These are phyloP conservation scores for Lepidochrysops patricia DNA, from an alignment of 2,888 invertebrate species.

Conservation along the genomic window DNA sequence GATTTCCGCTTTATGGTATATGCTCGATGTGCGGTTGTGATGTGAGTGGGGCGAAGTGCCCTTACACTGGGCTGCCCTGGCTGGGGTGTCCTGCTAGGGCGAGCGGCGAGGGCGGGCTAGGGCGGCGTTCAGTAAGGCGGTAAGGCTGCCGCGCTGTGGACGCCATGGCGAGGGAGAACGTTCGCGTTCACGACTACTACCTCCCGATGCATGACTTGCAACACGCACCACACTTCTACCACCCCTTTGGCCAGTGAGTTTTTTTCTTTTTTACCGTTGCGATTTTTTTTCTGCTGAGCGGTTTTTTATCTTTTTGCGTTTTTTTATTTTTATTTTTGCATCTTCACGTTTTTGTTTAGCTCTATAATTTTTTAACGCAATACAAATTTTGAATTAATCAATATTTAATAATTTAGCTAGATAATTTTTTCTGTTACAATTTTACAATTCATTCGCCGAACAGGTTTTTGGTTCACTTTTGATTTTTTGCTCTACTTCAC, in stretches of 20 bases:
- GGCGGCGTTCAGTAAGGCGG: constrained; percentile 24
- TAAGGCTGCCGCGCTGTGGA: constrained; percentile 20
- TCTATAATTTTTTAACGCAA: too few relatives aligned
- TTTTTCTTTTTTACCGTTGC: neutral
- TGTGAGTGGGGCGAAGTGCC: too few relatives aligned
- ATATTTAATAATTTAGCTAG: too few relatives aligned
- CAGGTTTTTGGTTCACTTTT: too few relatives aligned
- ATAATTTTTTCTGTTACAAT: too few relatives aligned
- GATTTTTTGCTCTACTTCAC: too few relatives aligned
- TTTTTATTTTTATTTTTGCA: neutral
- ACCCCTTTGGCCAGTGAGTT: constrained; percentile 43
- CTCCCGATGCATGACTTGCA: constrained; percentile 42
- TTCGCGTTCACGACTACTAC: constrained; percentile 42
- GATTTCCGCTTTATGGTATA: too few relatives aligned
- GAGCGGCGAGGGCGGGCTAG: neutral
- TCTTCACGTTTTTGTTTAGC: too few relatives aligned
- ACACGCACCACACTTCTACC: constrained; percentile 31
- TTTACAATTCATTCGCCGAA: too few relatives aligned
- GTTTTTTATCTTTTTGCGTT: neutral
- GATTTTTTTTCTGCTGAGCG: neutral
- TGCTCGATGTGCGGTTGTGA: too few relatives aligned
- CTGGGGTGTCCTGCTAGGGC: neutral
- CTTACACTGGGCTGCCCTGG: too few relatives aligned
- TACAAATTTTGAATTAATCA: too few relatives aligned
- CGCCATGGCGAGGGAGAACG: constrained; percentile 43